These are phyloP conservation scores for Temnothorax ravouxi DNA, from an alignment of 2,888 invertebrate species.

Conservation along the genomic window DNA sequence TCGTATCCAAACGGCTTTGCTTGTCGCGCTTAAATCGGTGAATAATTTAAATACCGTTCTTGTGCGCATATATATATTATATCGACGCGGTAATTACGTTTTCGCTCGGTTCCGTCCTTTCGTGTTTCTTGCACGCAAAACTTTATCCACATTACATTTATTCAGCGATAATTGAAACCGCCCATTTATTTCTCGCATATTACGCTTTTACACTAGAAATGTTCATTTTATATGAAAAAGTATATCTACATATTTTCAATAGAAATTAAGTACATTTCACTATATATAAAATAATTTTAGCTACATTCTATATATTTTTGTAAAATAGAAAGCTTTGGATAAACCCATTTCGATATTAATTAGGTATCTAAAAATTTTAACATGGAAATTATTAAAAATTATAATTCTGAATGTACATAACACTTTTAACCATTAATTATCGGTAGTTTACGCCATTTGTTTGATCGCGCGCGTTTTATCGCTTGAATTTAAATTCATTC, in stretches of 20 bases:
- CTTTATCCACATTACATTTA: constrained; percentile 44
- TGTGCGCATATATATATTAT: constrained; percentile 32
- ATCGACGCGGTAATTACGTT: constrained; percentile 47
- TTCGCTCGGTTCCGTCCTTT: not conserved
- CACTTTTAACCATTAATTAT: constrained; percentile 1
- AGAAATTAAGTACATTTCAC: not conserved
- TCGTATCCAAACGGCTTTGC: constrained; percentile 44
- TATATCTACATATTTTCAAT: not conserved
- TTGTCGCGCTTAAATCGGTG: constrained; percentile 50
- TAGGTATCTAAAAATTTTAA: not conserved
- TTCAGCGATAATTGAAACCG: constrained; percentile 21
- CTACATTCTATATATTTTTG: not conserved
- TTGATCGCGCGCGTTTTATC: constrained; percentile 29
- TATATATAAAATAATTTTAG: not conserved
- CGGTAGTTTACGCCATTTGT: constrained; percentile 9
- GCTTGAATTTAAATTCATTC: constrained; percentile 46
- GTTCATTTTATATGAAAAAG: constrained; percentile 6
- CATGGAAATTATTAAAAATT: not conserved
- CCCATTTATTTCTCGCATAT: not conserved
- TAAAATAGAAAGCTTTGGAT: not conserved
- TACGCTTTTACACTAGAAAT: constrained; percentile 3
- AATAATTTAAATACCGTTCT: constrained; percentile 54
- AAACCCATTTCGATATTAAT: not conserved
- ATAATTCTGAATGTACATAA: not conserved
- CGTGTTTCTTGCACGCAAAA: constrained; percentile 35